phyloP scores from a whole-genome alignment of 2,888 invertebrate genomes.

The Lysandra coridon region DNA sequence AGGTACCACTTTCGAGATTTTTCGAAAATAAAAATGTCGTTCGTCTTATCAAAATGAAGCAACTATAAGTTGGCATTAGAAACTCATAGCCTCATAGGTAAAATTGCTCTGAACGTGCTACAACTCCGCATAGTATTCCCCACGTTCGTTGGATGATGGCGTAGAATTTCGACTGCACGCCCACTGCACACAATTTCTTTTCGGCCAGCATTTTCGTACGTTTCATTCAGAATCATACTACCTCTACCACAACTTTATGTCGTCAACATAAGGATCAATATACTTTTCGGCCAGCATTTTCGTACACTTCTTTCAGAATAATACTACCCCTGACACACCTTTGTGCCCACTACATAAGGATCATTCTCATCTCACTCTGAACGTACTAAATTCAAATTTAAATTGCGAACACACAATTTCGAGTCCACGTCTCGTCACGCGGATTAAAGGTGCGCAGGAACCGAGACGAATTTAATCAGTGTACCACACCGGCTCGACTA shows the following conservation, averaged over 20 bases:
- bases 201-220: neutral
- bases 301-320: too few species aligned
- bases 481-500: constrained; percentile 12
- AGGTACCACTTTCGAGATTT: too few species aligned
- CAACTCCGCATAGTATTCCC: neutral
- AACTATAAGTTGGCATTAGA: neutral
- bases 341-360: neutral
- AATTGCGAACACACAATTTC: constrained; percentile 13
- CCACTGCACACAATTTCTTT: neutral
- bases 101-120: neutral
- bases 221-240: too few species aligned
- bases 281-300: too few species aligned
- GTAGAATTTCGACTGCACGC: neutral
- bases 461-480: constrained; percentile 28
- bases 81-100: neutral
- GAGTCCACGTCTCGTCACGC: constrained; percentile 36
- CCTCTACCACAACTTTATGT: too few species aligned
- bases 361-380: neutral
- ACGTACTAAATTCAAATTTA: constrained; percentile 4
- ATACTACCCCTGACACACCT: too few species aligned
- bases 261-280: neutral
- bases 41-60: too few species aligned
- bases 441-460: constrained; percentile 37
- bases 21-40: too few species aligned
- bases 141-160: neutral